Base-by-base conservation (phyloP, 1,140 invertebrate genomes). In the Drosophila pruinosa region DNA sequence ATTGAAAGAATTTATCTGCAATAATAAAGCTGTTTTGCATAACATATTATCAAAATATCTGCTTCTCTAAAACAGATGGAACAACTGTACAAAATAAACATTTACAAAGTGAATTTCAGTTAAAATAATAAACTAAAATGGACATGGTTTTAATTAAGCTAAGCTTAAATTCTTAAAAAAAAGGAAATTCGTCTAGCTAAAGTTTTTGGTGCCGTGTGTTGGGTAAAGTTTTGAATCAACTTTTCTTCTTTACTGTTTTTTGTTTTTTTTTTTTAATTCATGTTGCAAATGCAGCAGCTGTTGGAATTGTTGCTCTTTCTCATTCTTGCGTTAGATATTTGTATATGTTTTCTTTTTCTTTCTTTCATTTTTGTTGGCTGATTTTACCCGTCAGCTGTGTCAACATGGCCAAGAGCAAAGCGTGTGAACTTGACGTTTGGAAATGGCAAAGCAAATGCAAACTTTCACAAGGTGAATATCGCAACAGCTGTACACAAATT, bases 381-480 rank as follows among this genome's bases (percentile, higher is more conserved):
- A 28, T 57, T 34, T 26, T 6, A 5, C 15, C 26, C 58, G 52
- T 45, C 72, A 70, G 72, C 67, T 75, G 69, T 68, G 70, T 61
- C 63, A 73, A 76, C 68, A 72, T 62, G 57, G 64, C 52, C 56
- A 57, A 47, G 24, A 34, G 41, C 34, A 28, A 34, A 19, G 14
- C 36, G 52, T 62, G 41, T 69, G 65, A 73, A 70, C 64, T 69
- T 70, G 71, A 69, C 48, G 69, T 61, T 15, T 53, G 10, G 31
- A 54, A 70, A 63, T 48, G 48, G 47, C 48, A 28, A 28, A 28
- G 50, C 39, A 69, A 48, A 48, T 39, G 47, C 28, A 56, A 58
- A 67, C 52, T 73, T 52, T 69, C 31, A 47, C 57, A 69, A 76
- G 71, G 74, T 76, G 71, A 58, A 76, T 63, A 69, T 74, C 12